Percentiles rank a stretch among this genome's conserved stretches.
phyloP scores from a whole-genome alignment of 2,888 invertebrate species.

The Caenorhabditis angaria region DNA sequence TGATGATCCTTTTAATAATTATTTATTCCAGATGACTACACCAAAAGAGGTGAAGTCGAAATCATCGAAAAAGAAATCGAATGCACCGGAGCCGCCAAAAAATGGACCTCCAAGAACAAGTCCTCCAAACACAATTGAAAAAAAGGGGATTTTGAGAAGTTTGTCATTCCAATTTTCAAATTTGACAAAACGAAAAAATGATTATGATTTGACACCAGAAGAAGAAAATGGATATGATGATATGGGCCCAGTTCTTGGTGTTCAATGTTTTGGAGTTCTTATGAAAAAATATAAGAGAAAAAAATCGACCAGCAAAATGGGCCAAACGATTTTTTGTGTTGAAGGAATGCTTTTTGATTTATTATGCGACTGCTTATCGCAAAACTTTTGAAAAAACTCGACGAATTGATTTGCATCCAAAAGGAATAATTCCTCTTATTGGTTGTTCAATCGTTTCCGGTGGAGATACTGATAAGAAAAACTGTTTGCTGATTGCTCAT shows the following conservation, averaged over 20 bases:
- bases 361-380: constrained; percentile 71
- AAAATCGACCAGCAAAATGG: constrained; percentile 62
- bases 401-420: constrained; percentile 62
- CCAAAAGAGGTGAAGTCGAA: constrained; percentile 41
- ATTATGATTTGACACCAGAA: constrained; percentile 54
- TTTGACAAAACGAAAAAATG: constrained; percentile 47
- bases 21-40: constrained; percentile 25
- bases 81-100: constrained; percentile 40
- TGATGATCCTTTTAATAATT: background rate
- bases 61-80: constrained; percentile 26
- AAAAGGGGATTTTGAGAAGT: constrained; percentile 63
- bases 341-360: constrained; percentile 75
- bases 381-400: constrained; percentile 60
- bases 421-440: constrained; percentile 64
- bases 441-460: constrained; percentile 66
- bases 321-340: constrained; percentile 74
- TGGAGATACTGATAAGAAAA: constrained; percentile 62
- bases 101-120: constrained; percentile 38
- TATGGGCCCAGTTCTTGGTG: constrained; percentile 57
- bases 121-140: constrained; percentile 37
- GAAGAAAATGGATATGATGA: constrained; percentile 50
- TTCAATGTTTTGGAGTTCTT: constrained; percentile 59
- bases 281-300: constrained; percentile 65
- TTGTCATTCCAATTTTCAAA: constrained; percentile 62
- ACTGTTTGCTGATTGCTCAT: constrained; percentile 65